These are phyloP conservation scores for Corapipo altera DNA, from an alignment of 2,113 vertebrate genomes.

Conservation along the genomic window DNA sequence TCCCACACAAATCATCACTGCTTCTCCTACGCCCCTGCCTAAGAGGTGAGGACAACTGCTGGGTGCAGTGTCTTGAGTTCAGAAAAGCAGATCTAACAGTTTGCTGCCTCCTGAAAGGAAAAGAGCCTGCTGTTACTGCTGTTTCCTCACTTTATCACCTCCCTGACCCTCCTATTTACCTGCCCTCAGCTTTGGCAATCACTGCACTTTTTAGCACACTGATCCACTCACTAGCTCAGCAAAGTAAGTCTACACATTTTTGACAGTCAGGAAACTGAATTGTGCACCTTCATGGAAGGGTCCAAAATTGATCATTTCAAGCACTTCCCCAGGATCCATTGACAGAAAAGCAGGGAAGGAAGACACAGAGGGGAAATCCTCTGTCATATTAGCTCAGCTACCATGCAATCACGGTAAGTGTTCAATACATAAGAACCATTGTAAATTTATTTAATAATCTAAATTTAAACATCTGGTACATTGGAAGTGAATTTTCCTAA, in stretches of 20 bases:
- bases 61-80: not conserved
- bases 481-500: not conserved
- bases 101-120: not conserved
- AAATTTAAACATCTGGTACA: not conserved
- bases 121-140: not conserved
- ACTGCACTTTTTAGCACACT: not conserved
- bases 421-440: not conserved
- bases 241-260: not conserved
- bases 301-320: not conserved
- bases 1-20: not conserved
- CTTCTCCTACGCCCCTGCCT: not conserved
- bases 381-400: not conserved
- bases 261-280: not conserved
- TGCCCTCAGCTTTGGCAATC: not conserved
- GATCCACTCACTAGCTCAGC: not conserved
- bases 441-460: not conserved
- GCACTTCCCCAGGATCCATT: not conserved
- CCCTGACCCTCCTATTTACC: not conserved
- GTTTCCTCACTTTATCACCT: not conserved
- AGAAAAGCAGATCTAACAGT: not conserved
- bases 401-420: not conserved
- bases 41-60: not conserved
- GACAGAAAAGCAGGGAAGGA: not conserved
- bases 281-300: not conserved
- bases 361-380: not conserved